Base-by-base conservation (phyloP, 2,888 invertebrate species). In the Ornithoptera alexandrae region DNA sequence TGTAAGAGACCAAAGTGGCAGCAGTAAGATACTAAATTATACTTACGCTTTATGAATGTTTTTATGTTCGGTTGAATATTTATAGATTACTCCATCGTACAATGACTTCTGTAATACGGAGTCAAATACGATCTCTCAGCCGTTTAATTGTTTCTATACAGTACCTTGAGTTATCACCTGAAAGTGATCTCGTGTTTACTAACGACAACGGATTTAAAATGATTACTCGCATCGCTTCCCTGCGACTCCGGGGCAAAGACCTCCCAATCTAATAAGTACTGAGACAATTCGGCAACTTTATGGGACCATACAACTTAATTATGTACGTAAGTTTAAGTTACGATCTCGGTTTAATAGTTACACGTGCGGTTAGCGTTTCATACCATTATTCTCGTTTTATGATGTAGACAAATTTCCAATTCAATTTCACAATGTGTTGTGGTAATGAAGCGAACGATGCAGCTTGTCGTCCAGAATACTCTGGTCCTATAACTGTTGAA, bases 141-240 rank as follows among this genome's bases (percentile, higher is more conserved):
- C 22, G 39, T 64, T 64, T 46, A 62, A 62, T 69, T 69, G 57
- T 58, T 62, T 50, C 30, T 57, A 62, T 61, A 61, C 57, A 60
- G 60, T 53, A 56, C 61, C 10, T 20, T 42, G 24, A 65, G 56
- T 65, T 65, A 66, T 62, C 30, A 69, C 60, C 65, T 66, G 59
- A 53, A 53, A 64, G 64, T 68, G 39, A 70, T 62, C 58, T 53
- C 65, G 65, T 65, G 65, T 61, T 67, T 46, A n/a, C 59, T 60
- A 68, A 68, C 59, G 59, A 64, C 64, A 60, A 53, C 64, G 62
- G 50, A 24, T 58, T 69, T 65, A 62, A 67, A 70, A 67, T 67
- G 66, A 58, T 62, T 39, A 22, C 58, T 66, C 63, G 63, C 53
- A 60, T 67, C 67, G 57, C 62, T 63, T 70, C 50, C 58, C 22